Conservation (phyloP, 2,113 vertebrate genomes). For the Suricata suricatta region DNA sequence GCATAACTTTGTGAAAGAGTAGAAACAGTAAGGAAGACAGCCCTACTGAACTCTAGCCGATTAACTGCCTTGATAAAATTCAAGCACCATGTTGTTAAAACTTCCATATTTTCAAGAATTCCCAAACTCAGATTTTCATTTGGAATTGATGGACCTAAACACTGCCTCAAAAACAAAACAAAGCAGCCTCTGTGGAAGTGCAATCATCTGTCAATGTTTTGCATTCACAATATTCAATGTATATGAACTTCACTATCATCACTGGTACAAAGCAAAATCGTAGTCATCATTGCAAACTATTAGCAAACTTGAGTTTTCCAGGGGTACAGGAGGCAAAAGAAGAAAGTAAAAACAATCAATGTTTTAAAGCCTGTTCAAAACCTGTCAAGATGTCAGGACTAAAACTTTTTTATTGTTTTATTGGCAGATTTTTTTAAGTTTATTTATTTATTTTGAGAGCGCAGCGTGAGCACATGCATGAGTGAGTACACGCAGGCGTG, state of each 20-base stretch:
- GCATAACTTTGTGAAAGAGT: neutral
- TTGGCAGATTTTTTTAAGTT: neutral
- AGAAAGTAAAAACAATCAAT: neutral
- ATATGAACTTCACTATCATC: neutral
- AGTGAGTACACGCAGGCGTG: too few species aligned
- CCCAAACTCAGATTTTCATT: neutral
- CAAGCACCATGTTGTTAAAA: neutral
- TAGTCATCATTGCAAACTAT: neutral
- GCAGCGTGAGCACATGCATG: too few species aligned
- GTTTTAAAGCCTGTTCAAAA: slow-evolving; percentile 13
- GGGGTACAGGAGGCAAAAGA: neutral
- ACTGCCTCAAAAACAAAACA: neutral
- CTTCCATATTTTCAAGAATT: slow-evolving; percentile 20
- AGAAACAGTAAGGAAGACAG: neutral
- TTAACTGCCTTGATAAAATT: neutral
- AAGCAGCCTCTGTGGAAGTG: neutral
- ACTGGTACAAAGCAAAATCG: neutral
- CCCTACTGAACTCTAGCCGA: neutral
- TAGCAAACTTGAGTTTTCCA: neutral
- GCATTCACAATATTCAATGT: neutral
- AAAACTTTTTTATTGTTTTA: neutral
- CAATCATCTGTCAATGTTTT: neutral
- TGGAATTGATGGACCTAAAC: neutral
- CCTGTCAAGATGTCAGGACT: neutral
- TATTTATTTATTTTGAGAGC: too few species aligned